Percentiles rank a stretch among this genome's conserved stretches.
phyloP scores from a whole-genome alignment of 2,797 vertebrate genomes.

The Poeciliopsis turneri region DNA sequence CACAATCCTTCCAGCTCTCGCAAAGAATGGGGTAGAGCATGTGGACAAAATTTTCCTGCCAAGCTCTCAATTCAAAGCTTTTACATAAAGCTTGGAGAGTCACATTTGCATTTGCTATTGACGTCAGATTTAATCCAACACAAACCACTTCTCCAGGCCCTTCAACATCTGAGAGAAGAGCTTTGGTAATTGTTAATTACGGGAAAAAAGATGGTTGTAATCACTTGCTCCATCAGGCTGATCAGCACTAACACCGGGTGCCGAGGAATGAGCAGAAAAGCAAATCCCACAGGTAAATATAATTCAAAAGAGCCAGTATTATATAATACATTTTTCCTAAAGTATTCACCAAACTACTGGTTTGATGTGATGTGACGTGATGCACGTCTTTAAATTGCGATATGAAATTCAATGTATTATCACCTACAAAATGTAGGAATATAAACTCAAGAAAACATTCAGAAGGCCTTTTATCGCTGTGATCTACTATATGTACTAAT shows the following conservation, averaged over 20 bases:
- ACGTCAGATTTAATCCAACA: conserved; percentile 73
- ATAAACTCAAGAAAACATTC: neutral
- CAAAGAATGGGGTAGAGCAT: conserved; percentile 69
- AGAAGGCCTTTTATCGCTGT: neutral
- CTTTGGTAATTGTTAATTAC: conserved; percentile 61
- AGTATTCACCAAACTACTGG: neutral
- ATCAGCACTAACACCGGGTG: conserved; percentile 31
- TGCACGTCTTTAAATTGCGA: neutral
- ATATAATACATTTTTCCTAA: no score
- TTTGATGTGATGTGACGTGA: neutral
- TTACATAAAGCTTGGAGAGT: conserved; percentile 67
- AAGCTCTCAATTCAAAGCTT: conserved; percentile 73
- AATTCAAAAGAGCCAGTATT: conserved; percentile 10
- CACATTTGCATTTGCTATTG: conserved; percentile 74
- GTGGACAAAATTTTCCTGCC: conserved; percentile 70
- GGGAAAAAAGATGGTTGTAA: conserved; percentile 39
- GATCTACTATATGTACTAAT: neutral
- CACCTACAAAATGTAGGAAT: no score
- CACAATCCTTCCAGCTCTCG: conserved; percentile 72
- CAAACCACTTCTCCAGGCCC: conserved; percentile 56
- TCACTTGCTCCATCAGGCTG: conserved; percentile 34
- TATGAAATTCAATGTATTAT: neutral
- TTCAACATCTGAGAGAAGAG: conserved; percentile 49
- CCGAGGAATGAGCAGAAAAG: conserved; percentile 14
- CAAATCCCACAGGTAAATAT: conserved; percentile 35